phyloP scores from a whole-genome alignment of 1,140 invertebrate genomes.

The Drosophila kurseongensis region DNA sequence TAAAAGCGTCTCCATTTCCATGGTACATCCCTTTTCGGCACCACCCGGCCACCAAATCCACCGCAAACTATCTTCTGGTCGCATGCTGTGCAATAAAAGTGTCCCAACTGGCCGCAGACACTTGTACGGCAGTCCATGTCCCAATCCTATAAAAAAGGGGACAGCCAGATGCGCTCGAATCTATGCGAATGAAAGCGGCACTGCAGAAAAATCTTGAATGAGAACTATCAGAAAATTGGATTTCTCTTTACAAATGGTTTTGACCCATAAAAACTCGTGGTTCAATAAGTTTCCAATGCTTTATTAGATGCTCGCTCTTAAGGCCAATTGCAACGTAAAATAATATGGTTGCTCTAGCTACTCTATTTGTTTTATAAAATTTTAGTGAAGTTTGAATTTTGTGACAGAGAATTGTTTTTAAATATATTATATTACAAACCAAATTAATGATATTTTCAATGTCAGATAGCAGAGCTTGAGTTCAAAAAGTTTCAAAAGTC shows the following conservation, averaged over 20 bases:
- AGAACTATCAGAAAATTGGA: not conserved
- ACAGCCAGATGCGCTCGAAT: conserved; percentile 66
- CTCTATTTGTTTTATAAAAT: too few relatives aligned
- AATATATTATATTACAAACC: too few relatives aligned
- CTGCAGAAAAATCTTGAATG: not conserved
- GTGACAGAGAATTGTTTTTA: too few relatives aligned
- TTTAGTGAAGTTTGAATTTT: too few relatives aligned
- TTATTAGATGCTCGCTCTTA: too few relatives aligned
- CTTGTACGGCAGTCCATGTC: conserved; percentile 67
- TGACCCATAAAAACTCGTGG: too few relatives aligned
- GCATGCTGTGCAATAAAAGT: conserved; percentile 79
- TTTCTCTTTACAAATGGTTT: not conserved
- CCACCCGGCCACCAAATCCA: conserved; percentile 74
- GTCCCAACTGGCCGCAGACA: conserved; percentile 69
- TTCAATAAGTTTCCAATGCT: too few relatives aligned
- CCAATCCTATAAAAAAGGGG: conserved; percentile 71
- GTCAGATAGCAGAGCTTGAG: too few relatives aligned
- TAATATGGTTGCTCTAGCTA: too few relatives aligned
- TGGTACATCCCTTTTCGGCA: conserved; percentile 26
- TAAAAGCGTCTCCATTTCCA: conserved; percentile 56
- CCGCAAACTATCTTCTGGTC: conserved; percentile 77
- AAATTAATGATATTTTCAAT: too few relatives aligned
- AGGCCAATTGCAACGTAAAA: too few relatives aligned
- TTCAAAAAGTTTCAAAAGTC: too few relatives aligned
- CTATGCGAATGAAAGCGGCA: conserved; percentile 25